phyloP scores from a whole-genome alignment of 30 jellyfish, hydroid and myxozoan species.

The Pelagia noctiluca region DNA sequence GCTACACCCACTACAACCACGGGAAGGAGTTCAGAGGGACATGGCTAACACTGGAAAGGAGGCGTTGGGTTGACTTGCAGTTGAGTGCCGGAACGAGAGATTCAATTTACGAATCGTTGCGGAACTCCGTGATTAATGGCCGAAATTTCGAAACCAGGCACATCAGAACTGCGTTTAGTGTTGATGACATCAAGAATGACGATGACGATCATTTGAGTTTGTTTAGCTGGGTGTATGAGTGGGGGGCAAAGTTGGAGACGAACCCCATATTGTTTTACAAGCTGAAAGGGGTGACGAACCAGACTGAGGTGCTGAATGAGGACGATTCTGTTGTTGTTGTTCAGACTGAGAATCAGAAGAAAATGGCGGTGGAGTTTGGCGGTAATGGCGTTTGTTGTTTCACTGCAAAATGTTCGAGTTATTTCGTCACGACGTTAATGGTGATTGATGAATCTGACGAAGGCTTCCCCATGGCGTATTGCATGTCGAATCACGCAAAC shows the following conservation, averaged over 20 bases:
- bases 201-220: slow-evolving; percentile 16
- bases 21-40: not conserved
- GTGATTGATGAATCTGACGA: slow-evolving; percentile 3
- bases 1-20: slow-evolving; percentile 16
- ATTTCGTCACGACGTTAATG: not conserved
- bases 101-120: not conserved
- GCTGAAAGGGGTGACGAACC: not conserved
- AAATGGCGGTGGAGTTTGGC: not conserved
- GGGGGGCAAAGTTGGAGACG: not conserved
- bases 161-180: not conserved
- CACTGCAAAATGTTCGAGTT: not conserved
- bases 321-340: not conserved
- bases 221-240: slow-evolving; percentile 1
- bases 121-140: not conserved
- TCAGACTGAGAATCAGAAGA: slow-evolving; percentile 10
- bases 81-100: not conserved
- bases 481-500: not conserved
- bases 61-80: not conserved
- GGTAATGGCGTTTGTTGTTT: not conserved
- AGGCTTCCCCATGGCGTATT: slow-evolving; percentile 8
- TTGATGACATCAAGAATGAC: not conserved
- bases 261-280: slow-evolving; percentile 11
- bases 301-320: not conserved
- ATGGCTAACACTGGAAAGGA: not conserved
- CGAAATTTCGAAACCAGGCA: not conserved